phyloP scores from a whole-genome alignment of 2,888 invertebrate species.

The Drymonia ruficornis region DNA sequence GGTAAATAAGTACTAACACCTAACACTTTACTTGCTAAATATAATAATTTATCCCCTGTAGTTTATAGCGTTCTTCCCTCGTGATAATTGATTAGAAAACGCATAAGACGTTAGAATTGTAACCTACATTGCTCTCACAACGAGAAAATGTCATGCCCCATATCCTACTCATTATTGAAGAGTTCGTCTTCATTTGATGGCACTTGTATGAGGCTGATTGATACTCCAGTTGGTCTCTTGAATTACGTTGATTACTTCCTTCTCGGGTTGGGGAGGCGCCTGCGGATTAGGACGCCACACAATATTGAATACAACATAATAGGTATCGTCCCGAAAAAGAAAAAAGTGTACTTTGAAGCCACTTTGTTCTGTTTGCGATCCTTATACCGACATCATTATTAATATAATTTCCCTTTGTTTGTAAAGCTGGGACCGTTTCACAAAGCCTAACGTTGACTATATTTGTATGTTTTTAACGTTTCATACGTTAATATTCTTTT shows the following conservation, averaged over 20 bases:
- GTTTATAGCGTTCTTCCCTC: too few species aligned
- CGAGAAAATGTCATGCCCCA: neutral
- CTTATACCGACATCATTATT: slow-evolving; percentile 33
- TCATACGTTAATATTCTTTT: slow-evolving; percentile 41
- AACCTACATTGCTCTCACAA: too few species aligned
- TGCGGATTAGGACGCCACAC: slow-evolving; percentile 2
- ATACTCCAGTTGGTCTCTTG: slow-evolving; percentile 7
- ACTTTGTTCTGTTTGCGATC: slow-evolving; percentile 7
- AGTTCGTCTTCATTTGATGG: slow-evolving; percentile 1
- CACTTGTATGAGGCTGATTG: slow-evolving; percentile 5
- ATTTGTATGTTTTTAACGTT: slow-evolving; percentile 29
- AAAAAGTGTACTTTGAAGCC: slow-evolving; percentile 5
- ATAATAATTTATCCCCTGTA: too few species aligned
- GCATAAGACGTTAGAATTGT: too few species aligned
- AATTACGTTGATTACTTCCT: slow-evolving; percentile 7
- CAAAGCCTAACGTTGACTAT: slow-evolving; percentile 37
- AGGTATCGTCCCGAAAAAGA: neutral
- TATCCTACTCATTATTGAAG: neutral
- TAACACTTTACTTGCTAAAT: too few species aligned
- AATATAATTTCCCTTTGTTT: slow-evolving; percentile 39
- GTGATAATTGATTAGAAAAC: too few species aligned
- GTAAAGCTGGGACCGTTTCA: slow-evolving; percentile 34
- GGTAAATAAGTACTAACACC: too few species aligned
- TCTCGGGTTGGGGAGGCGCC: neutral
- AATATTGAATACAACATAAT: neutral